Evolutionary conservation across 2,888 invertebrate genomes (phyloP).

Genomic region (Deladenus siricidicola): DNA sequence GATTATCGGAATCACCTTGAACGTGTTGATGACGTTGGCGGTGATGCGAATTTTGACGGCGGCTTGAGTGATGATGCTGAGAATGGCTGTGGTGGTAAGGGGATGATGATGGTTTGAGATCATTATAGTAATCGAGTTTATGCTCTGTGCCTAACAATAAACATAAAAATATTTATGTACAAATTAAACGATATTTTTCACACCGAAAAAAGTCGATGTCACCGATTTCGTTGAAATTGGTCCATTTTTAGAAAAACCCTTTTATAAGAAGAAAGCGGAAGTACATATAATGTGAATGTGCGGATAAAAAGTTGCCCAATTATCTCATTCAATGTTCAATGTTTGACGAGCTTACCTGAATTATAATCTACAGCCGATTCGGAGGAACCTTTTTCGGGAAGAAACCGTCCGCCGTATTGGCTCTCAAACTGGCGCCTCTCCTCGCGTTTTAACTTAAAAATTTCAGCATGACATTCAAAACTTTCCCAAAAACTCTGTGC

Average conservation of each 20-base stretch:
- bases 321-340: background rate
- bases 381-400: background rate
- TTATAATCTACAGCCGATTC: background rate
- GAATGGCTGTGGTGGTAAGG: background rate
- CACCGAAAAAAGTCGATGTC: too few relatives aligned
- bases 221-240: too few relatives aligned
- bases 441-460: constrained; percentile 24
- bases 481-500: too few relatives aligned
- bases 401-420: constrained; percentile 17
- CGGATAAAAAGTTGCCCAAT: background rate
- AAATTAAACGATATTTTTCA: too few relatives aligned
- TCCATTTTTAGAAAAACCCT: too few relatives aligned
- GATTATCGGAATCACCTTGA: background rate
- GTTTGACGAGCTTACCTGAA: background rate
- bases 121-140: too few relatives aligned
- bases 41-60: background rate
- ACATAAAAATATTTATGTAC: too few relatives aligned
- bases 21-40: background rate
- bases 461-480: too few relatives aligned
- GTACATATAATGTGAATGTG: background rate
- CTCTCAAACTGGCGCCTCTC: constrained; percentile 24
- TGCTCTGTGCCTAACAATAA: too few relatives aligned
- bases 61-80: background rate
- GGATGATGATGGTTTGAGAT: too few relatives aligned
- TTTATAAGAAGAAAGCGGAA: too few relatives aligned